A percentile compares a stretch with the other conserved stretches of the same genome.
Evolutionary conservation across 2,888 invertebrate species (phyloP).

Genomic region (Arge pagana): DNA sequence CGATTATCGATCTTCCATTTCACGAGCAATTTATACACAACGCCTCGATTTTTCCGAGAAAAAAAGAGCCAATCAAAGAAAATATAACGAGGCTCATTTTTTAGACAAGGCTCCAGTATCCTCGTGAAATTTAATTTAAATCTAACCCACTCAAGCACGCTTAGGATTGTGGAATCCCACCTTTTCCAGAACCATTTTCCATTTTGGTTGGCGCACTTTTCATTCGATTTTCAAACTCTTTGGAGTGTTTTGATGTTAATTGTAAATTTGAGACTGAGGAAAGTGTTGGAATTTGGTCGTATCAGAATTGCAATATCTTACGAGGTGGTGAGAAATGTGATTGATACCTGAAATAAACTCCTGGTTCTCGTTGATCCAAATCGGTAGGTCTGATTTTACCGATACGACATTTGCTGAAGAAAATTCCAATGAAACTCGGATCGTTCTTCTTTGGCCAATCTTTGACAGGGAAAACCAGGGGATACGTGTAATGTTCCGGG

Average conservation of each 20-base stretch:
- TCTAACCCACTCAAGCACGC: too few species aligned
- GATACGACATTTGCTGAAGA: constrained; percentile 86
- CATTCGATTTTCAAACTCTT: too few species aligned
- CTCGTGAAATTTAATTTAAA: too few species aligned
- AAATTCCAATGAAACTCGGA: constrained; percentile 92
- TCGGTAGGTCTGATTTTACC: constrained; percentile 75
- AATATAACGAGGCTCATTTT: neutral
- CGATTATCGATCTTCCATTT: too few species aligned
- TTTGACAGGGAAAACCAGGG: constrained; percentile 82
- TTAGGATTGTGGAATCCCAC: too few species aligned
- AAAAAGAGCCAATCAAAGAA: constrained; percentile 6
- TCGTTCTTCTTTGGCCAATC: constrained; percentile 88
- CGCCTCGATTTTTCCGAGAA: neutral
- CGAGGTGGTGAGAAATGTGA: too few species aligned
- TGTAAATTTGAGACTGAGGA: neutral
- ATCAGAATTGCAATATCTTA: neutral
- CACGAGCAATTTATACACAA: too few species aligned
- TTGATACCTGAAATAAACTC: constrained; percentile 76
- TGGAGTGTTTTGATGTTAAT: too few species aligned
- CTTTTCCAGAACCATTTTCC: too few species aligned
- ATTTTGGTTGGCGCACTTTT: too few species aligned
- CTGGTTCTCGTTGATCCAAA: constrained; percentile 75
- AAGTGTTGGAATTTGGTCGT: neutral
- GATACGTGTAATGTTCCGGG: constrained; percentile 82
- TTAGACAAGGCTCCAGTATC: too few species aligned